Percentiles rank a stretch among this genome's conserved stretches.
These are phyloP conservation scores for Nesoenas mayeri DNA, from an alignment of 2,113 vertebrate genomes.

Conservation along the genomic window DNA sequence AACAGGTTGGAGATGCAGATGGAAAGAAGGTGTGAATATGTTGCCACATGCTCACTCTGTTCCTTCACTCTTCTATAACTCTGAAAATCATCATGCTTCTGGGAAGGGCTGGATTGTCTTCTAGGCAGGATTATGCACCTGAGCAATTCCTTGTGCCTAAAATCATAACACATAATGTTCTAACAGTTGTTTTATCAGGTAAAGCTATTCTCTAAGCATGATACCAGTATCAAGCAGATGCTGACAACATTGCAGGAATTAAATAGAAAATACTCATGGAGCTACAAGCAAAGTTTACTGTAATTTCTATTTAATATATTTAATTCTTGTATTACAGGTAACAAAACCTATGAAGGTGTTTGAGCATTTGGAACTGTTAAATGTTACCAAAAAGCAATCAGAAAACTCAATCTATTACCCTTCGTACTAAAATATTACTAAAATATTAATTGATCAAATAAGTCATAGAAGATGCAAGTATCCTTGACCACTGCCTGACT, in stretches of 20 bases:
- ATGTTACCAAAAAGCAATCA: neutral
- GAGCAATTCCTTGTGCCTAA: neutral
- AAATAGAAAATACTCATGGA: neutral
- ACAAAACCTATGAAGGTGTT: neutral
- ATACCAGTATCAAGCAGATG: neutral
- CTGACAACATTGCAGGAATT: neutral
- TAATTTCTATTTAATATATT: neutral
- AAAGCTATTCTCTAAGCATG: neutral
- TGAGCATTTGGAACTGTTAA: neutral
- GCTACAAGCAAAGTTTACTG: neutral
- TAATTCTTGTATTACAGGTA: neutral
- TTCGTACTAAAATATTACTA: neutral
- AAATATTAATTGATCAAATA: neutral
- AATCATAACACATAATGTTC: neutral
- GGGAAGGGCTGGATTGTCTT: neutral
- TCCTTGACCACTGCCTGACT: neutral
- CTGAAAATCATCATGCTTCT: neutral
- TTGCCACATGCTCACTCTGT: neutral
- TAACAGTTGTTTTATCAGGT: neutral
- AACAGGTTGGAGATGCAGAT: constrained; percentile 5
- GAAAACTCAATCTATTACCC: neutral
- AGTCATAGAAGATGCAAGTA: neutral
- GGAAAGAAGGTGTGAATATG: neutral
- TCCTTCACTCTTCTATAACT: neutral
- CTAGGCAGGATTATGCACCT: neutral